Evolutionary conservation across 92 coral and sea anemone genomes (phyloP).

Genomic region (Phenganax subtilis): DNA sequence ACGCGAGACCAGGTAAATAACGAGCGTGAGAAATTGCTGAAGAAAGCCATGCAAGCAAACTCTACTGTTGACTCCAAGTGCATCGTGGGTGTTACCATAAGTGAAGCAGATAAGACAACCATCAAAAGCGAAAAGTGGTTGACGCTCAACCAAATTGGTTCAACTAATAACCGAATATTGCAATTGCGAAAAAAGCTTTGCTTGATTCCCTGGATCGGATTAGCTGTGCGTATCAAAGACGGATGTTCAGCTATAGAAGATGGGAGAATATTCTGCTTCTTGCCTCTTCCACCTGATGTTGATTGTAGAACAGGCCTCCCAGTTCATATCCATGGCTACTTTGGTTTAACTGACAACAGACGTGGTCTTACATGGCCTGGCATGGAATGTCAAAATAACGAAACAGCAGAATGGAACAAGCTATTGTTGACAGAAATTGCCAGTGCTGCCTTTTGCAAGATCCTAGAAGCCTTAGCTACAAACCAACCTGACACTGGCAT

Average conservation of each 20-base stretch:
- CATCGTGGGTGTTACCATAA: not conserved
- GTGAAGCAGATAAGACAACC: not conserved
- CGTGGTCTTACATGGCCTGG: conserved; percentile 48
- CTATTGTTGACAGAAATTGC: conserved; percentile 37
- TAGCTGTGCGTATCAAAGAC: conserved; percentile 34
- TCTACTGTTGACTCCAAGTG: conserved; percentile 3
- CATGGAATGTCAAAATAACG: conserved; percentile 42
- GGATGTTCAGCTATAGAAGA: not conserved
- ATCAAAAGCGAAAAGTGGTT: not conserved
- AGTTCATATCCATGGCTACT: conserved; percentile 45
- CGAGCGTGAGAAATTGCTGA: conserved; percentile 32
- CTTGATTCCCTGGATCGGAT: conserved; percentile 45
- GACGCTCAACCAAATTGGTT: conserved; percentile 23
- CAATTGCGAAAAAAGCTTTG: conserved; percentile 19
- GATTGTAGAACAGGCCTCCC: conserved; percentile 44
- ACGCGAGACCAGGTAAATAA: conserved; percentile 30
- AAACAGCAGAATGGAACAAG: conserved; percentile 45
- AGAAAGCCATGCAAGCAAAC: not conserved
- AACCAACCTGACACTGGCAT: conserved; percentile 12
- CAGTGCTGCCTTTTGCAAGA: conserved; percentile 22
- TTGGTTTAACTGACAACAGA: conserved; percentile 50
- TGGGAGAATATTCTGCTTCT: conserved; percentile 41
- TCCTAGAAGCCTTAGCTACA: conserved; percentile 14
- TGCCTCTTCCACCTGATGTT: conserved; percentile 28
- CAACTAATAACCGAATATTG: conserved; percentile 2